Evolutionary conservation across 92 coral and sea anemone species (phyloP).

Genomic region (Metridium senile): DNA sequence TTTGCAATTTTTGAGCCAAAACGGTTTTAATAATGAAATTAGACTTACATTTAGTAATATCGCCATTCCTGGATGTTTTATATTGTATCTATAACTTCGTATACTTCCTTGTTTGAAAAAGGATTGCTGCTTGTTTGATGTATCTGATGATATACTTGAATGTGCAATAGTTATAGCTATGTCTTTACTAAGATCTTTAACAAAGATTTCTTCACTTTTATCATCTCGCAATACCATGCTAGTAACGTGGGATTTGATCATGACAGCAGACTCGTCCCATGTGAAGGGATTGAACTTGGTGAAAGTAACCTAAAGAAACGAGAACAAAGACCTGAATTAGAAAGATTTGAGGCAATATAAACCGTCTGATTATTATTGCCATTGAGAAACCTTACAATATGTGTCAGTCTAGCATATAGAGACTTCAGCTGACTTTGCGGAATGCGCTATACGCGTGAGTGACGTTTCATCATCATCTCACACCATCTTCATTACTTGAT

Average conservation of each 20-base stretch:
- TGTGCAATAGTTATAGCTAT: conserved; percentile 58
- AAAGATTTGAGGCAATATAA: too few species aligned
- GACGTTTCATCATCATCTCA: too few species aligned
- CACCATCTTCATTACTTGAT: too few species aligned
- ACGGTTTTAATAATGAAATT: too few species aligned
- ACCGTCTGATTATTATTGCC: too few species aligned
- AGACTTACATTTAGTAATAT: conserved; percentile 36
- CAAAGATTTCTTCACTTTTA: conserved; percentile 30
- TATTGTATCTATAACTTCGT: conserved; percentile 51
- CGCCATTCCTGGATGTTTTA: conserved; percentile 49
- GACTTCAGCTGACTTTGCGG: too few species aligned
- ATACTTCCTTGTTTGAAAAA: conserved; percentile 66
- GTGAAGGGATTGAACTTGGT: conserved; percentile 71
- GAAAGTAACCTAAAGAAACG: conserved; percentile 62
- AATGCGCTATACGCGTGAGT: too few species aligned
- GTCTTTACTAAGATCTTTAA: conserved; percentile 47
- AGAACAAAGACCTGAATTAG: too few species aligned
- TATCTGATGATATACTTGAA: background rate
- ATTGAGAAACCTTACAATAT: too few species aligned
- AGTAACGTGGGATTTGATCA: conserved; percentile 50
- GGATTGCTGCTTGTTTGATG: conserved; percentile 14
- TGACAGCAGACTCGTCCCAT: conserved; percentile 63
- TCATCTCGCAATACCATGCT: conserved; percentile 59
- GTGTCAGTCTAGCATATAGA: too few species aligned
- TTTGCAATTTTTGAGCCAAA: too few species aligned